Conservation (phyloP, 2,888 invertebrate species). For the Coleophora deauratella region DNA sequence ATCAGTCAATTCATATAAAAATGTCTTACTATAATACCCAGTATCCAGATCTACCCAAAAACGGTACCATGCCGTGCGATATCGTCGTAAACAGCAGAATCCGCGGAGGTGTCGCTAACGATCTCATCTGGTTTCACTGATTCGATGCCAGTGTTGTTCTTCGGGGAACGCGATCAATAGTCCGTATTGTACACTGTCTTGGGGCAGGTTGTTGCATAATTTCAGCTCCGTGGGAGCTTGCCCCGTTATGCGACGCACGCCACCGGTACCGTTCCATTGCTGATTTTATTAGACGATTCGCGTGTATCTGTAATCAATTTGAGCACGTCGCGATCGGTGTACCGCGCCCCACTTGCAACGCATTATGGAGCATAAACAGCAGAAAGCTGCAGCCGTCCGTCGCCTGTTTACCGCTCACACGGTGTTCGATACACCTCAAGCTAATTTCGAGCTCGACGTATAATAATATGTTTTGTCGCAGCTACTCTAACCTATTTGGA, state of each 20-base stretch:
- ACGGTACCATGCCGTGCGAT: not conserved
- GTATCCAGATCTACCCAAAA: too few species aligned
- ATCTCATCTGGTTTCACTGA: slow-evolving; percentile 39
- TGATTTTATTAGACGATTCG: slow-evolving; percentile 70
- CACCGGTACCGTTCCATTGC: slow-evolving; percentile 68
- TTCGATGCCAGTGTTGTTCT: slow-evolving; percentile 42
- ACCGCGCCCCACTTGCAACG: slow-evolving; percentile 52
- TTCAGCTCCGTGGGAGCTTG: slow-evolving; percentile 52
- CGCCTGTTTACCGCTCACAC: slow-evolving; percentile 35
- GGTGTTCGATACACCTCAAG: slow-evolving; percentile 29
- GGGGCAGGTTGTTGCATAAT: slow-evolving; percentile 63
- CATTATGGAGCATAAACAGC: slow-evolving; percentile 50
- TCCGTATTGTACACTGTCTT: slow-evolving; percentile 46
- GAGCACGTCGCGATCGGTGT: slow-evolving; percentile 44
- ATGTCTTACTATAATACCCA: too few species aligned
- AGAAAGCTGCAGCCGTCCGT: slow-evolving; percentile 38
- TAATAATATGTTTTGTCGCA: slow-evolving; percentile 37
- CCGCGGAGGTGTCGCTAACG: slow-evolving; percentile 18
- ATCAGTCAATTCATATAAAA: too few species aligned
- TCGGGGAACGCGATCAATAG: slow-evolving; percentile 43
- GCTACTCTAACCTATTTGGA: too few species aligned
- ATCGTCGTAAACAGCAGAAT: slow-evolving; percentile 4
- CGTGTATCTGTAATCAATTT: slow-evolving; percentile 69
- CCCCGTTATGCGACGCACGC: slow-evolving; percentile 70
- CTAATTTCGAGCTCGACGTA: slow-evolving; percentile 37